phyloP scores from a whole-genome alignment of 2,888 invertebrate genomes.

The Pachliopta kotzebuea region DNA sequence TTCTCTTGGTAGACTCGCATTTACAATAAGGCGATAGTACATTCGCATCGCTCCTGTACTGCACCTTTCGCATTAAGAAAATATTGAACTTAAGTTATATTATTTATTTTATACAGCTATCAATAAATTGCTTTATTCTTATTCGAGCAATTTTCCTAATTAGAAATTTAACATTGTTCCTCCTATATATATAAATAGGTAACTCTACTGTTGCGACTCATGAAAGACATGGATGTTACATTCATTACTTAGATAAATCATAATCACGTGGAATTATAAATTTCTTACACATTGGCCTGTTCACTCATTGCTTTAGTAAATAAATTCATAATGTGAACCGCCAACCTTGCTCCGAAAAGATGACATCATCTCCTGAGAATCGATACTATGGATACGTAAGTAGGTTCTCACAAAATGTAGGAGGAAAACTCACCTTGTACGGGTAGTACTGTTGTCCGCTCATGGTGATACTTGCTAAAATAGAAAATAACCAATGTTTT shows the following conservation, averaged over 20 bases:
- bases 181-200: too few relatives aligned
- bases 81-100: too few relatives aligned
- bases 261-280: slow-evolving; percentile 9
- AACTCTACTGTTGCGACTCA: too few relatives aligned
- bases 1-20: neutral
- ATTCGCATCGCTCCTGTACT: too few relatives aligned
- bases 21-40: too few relatives aligned
- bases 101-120: too few relatives aligned
- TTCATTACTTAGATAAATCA: neutral
- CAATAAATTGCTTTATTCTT: too few relatives aligned
- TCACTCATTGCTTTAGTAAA: slow-evolving; percentile 32
- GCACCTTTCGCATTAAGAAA: too few relatives aligned
- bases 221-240: neutral
- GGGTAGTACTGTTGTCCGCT: slow-evolving; percentile 92
- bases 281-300: slow-evolving; percentile 23
- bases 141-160: too few relatives aligned
- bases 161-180: too few relatives aligned
- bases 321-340: slow-evolving; percentile 33
- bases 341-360: slow-evolving; percentile 54
- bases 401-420: slow-evolving; percentile 39
- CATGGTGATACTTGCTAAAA: slow-evolving; percentile 80
- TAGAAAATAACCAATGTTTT: slow-evolving; percentile 48
- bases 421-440: slow-evolving; percentile 86
- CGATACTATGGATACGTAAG: slow-evolving; percentile 44
- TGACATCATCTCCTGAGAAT: slow-evolving; percentile 74